Evolutionary conservation across 2,797 vertebrate species (phyloP).

Genomic region (Parauchenoglanis punctatus): DNA sequence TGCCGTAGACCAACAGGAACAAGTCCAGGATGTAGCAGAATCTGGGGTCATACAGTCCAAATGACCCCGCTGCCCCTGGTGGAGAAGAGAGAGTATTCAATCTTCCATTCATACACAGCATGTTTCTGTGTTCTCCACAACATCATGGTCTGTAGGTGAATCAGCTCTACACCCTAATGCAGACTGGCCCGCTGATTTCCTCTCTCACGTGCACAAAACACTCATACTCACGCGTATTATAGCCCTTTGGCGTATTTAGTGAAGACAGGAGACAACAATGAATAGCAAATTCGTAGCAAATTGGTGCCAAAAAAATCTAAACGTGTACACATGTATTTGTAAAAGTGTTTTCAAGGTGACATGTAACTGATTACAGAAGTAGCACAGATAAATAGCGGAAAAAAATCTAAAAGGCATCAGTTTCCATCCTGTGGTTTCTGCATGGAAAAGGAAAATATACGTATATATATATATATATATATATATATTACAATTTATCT

Average conservation of each 20-base stretch:
- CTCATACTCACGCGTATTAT: neutral
- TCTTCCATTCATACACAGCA: too few relatives aligned
- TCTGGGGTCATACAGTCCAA: slow-evolving; percentile 73
- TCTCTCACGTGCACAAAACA: neutral
- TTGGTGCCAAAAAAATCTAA: neutral
- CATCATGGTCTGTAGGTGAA: too few relatives aligned
- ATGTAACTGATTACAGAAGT: neutral
- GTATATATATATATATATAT: too few relatives aligned
- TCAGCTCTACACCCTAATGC: neutral
- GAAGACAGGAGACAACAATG: neutral
- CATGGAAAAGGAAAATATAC: neutral
- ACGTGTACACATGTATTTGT: neutral
- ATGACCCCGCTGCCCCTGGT: slow-evolving; percentile 81
- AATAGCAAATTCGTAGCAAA: neutral
- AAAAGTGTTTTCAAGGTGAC: neutral
- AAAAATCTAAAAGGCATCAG: neutral
- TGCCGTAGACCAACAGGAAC: slow-evolving; percentile 85
- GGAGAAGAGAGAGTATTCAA: slow-evolving; percentile 32
- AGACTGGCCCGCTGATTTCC: neutral
- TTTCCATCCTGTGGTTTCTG: neutral
- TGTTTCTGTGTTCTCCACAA: neutral
- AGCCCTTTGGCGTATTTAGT: neutral
- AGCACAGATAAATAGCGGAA: neutral
- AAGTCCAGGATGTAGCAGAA: slow-evolving; percentile 89
- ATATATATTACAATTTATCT: neutral